A percentile compares a stretch with the other conserved stretches of the same genome.
Conservation (phyloP, 2,888 invertebrate species). For the Perithous albicinctus region DNA sequence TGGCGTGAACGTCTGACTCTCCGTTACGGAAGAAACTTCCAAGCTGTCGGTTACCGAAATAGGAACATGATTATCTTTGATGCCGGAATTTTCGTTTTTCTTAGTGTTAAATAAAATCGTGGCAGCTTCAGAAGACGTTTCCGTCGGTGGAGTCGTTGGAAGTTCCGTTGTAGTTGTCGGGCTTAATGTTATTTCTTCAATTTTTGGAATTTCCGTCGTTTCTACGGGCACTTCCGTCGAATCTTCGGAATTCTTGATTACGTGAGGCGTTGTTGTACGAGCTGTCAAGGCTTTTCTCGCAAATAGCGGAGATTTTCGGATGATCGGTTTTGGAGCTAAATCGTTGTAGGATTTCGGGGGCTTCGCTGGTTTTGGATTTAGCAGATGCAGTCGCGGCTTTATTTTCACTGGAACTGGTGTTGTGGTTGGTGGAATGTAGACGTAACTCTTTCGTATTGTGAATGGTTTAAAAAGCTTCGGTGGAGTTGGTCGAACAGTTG, state of each 20-base stretch:
- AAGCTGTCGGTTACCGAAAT: slow-evolving; percentile 45
- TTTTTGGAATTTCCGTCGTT: slow-evolving; percentile 6
- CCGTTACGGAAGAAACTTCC: slow-evolving; percentile 38
- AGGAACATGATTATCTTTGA: slow-evolving; percentile 21
- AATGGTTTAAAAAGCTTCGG: slow-evolving; percentile 80
- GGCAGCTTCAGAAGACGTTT: background rate
- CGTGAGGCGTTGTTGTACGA: slow-evolving; percentile 26
- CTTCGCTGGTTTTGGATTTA: slow-evolving; percentile 81
- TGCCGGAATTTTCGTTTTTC: background rate
- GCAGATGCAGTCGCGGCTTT: slow-evolving; percentile 75
- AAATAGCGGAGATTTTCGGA: slow-evolving; percentile 77
- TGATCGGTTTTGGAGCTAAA: slow-evolving; percentile 80
- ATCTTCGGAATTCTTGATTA: background rate
- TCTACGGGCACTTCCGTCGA: slow-evolving; percentile 38
- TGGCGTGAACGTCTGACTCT: slow-evolving; percentile 67
- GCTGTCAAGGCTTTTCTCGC: slow-evolving; percentile 72
- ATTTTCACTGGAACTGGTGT: slow-evolving; percentile 81
- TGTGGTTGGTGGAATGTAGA: slow-evolving; percentile 79
- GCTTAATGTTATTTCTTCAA: background rate
- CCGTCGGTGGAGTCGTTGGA: background rate
- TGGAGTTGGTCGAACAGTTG: slow-evolving; percentile 71
- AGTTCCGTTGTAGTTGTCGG: background rate
- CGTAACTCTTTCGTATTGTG: slow-evolving; percentile 78
- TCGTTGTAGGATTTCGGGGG: slow-evolving; percentile 80
- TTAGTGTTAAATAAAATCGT: background rate